Evolutionary conservation across 2,113 vertebrate genomes (phyloP), one percentile per base, ranked within the genome.

Genomic region (Bufo gargarizans): DNA sequence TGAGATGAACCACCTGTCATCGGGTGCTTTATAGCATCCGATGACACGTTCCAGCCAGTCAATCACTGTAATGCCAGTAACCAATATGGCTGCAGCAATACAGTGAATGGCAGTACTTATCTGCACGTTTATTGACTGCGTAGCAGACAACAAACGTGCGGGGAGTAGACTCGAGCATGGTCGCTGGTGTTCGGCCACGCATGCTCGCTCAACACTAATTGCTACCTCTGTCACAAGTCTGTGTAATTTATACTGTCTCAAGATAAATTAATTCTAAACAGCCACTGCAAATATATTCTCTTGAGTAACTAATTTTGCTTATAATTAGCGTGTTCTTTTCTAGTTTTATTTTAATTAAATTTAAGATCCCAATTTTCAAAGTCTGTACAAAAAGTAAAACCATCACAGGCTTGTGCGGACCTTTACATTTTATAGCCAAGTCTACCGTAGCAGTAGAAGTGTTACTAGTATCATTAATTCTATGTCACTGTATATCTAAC

Each of bases 261-360:
- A 56, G 61, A 87, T 87, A 87, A 80, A 87, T 77, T 87, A 87
- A 87, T 87, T 87, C 86, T 87, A 80, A 87, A 71, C 61, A 87
- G 86, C 77, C 86, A 86, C 76, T 50, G 74, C 72, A 79, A 55
- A 86, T 78, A 86, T 67, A 86, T 86, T 86, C 77, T 19, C 85
- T 80, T 45, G 77, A 87, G 85, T 71, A 87, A 87, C 86, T 80
- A 87, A 87, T 79, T 87, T 80, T 87, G 61, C 77, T 87, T 87
- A 87, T 80, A 87, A 87, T 80, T 61, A 71, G 63, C 63, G 19
- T 69, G 63, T 80, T 71, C 77, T 71, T 87, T 86, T 79, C 56
- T 55, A 45, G 22, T 80, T 81, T 80, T 80, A 49, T 63, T 86
- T 87, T 87, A 87, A 87, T 87, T 87, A 80, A 80, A 80, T 87